Percentiles rank a stretch among this genome's conserved stretches.
These are phyloP conservation scores for Pogonophryne albipinna DNA, from an alignment of 2,797 vertebrate species.

Conservation along the genomic window DNA sequence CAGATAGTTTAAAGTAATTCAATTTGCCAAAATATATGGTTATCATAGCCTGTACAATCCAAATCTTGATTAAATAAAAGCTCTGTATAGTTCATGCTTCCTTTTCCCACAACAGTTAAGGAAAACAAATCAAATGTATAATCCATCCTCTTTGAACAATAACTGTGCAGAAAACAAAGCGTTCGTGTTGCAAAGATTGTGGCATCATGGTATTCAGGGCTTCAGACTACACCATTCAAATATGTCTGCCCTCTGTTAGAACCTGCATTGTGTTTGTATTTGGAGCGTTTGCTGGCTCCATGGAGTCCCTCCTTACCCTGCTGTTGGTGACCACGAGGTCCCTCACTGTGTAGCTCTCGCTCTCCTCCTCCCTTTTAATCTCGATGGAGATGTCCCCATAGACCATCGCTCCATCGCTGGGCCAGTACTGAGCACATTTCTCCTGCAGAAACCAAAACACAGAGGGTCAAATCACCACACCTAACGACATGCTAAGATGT, in stretches of 20 bases:
- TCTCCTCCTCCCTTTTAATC: slow-evolving; percentile 96
- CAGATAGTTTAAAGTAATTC: not conserved
- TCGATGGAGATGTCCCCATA: slow-evolving; percentile 95
- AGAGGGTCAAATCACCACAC: not conserved
- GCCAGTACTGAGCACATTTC: slow-evolving; percentile 98
- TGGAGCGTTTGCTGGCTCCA: not conserved
- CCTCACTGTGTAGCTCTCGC: slow-evolving; percentile 96
- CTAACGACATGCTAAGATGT: not conserved
- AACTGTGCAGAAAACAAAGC: too few relatives aligned
- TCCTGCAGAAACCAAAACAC: slow-evolving; percentile 83
- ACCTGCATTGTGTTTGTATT: not conserved
- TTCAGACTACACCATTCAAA: not conserved
- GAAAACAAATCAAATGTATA: not conserved
- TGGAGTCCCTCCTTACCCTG: slow-evolving; percentile 84
- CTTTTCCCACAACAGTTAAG: not conserved
- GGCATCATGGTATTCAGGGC: not conserved
- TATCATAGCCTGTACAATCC: too few relatives aligned
- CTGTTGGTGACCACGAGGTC: slow-evolving; percentile 96
- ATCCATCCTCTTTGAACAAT: not conserved
- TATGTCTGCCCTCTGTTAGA: not conserved
- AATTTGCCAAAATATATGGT: too few relatives aligned
- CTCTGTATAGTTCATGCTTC: not conserved
- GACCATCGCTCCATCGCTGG: slow-evolving; percentile 90
- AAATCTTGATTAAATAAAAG: too few relatives aligned
- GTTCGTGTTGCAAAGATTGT: not conserved